These are phyloP conservation scores for Esox masquinongy DNA, from an alignment of 2,797 vertebrate genomes.

Conservation along the genomic window DNA sequence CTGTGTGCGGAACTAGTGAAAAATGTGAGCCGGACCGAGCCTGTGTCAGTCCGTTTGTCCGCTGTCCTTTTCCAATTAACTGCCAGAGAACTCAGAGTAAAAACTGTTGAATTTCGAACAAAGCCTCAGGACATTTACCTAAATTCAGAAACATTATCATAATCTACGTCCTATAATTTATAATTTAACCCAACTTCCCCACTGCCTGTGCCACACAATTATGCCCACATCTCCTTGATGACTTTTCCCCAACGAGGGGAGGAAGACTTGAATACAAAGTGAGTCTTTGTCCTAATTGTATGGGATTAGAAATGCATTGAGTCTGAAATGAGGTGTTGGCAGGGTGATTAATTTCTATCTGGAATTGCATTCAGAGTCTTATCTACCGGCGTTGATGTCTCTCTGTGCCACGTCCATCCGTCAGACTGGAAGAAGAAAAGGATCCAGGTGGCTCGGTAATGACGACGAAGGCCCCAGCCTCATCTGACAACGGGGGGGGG, in stretches of 20 bases:
- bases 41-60: background rate
- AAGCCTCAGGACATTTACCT: background rate
- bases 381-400: constrained; percentile 10
- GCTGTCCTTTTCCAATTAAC: background rate
- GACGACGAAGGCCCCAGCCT: constrained; percentile 5
- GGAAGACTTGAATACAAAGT: constrained; percentile 8
- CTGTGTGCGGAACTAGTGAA: constrained; percentile 10
- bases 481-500: constrained; percentile 15
- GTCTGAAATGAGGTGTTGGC: constrained; percentile 44
- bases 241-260: background rate
- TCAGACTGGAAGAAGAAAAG: constrained; percentile 4
- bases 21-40: constrained; percentile 17
- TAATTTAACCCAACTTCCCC: background rate
- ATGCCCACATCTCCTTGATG: background rate
- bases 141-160: background rate
- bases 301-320: constrained; percentile 47
- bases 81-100: background rate
- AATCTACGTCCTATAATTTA: background rate
- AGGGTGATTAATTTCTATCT: constrained; percentile 50
- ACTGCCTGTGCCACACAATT: background rate
- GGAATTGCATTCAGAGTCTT: constrained; percentile 34
- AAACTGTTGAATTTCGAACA: background rate
- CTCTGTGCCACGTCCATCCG: constrained; percentile 5
- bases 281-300: constrained; percentile 44
- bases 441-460: constrained; percentile 18